These are phyloP conservation scores for Struthio camelus DNA, from an alignment of 2,113 vertebrate species.

Conservation along the genomic window DNA sequence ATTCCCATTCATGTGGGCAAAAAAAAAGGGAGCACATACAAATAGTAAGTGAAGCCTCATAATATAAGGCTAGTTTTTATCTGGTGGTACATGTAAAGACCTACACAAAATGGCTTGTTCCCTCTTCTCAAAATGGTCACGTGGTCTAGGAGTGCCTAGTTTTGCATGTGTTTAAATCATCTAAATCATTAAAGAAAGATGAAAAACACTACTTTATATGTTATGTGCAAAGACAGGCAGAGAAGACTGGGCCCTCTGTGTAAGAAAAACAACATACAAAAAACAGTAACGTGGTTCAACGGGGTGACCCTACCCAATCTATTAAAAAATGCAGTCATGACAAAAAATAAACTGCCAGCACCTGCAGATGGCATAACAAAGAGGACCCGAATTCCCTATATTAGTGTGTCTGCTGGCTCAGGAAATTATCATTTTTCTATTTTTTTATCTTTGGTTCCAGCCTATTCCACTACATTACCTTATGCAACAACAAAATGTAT, in stretches of 20 bases:
- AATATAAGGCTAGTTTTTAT: neutral
- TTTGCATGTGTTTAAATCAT: neutral
- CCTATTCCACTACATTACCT: neutral
- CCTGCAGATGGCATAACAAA: neutral
- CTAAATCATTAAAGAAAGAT: neutral
- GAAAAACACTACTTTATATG: neutral
- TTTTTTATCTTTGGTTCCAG: neutral
- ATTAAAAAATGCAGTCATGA: neutral
- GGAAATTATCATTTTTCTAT: neutral
- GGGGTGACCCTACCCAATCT: neutral
- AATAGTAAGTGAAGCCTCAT: neutral
- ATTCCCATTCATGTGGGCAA: fast-evolving
- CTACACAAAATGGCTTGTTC: neutral
- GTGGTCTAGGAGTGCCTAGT: neutral
- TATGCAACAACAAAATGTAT: neutral
- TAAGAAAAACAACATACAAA: neutral
- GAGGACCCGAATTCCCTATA: neutral
- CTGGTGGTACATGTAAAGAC: neutral
- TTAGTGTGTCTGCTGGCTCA: neutral
- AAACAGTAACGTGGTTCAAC: neutral
- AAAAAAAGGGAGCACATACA: neutral
- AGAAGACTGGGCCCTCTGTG: neutral
- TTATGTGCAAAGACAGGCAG: neutral
- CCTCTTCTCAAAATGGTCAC: neutral
- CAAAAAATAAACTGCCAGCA: neutral